phyloP scores from a whole-genome alignment of 2,797 vertebrate species.

The Remorina albescens region DNA sequence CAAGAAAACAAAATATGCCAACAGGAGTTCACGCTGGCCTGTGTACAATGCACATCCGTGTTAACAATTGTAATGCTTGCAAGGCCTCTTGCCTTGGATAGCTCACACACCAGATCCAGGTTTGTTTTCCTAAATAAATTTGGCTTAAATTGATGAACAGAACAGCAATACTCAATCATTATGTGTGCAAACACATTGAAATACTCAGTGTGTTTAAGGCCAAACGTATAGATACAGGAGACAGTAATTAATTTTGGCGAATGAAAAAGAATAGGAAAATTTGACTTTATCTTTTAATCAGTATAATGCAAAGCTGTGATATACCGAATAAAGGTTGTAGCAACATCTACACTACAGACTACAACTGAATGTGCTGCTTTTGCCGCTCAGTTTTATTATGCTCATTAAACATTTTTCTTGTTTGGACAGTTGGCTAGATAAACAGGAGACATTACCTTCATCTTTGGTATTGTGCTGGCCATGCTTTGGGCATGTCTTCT shows the following conservation, averaged over 20 bases:
- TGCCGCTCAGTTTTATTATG: not conserved
- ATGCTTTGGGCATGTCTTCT: not conserved
- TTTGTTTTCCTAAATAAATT: slow-evolving; percentile 28
- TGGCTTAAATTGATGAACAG: slow-evolving; percentile 34
- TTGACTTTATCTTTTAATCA: not conserved
- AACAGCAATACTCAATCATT: slow-evolving; percentile 19
- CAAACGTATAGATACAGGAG: not conserved
- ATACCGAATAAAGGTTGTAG: not conserved
- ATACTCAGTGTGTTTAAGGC: not conserved
- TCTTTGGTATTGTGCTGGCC: not conserved
- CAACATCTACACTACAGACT: not conserved
- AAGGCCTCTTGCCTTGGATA: slow-evolving; percentile 12
- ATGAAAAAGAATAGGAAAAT: not conserved
- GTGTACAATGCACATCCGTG: slow-evolving; percentile 5
- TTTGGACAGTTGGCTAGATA: not conserved
- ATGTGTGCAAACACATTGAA: not conserved
- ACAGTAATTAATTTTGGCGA: not conserved
- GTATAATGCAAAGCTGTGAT: not conserved
- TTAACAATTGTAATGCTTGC: slow-evolving; percentile 25
- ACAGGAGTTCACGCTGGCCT: slow-evolving; percentile 11
- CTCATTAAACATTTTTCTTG: not conserved
- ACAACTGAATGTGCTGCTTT: not conserved
- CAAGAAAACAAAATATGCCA: slow-evolving; percentile 40
- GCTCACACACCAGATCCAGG: not conserved
- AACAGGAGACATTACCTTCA: not conserved